A percentile compares a stretch with the other conserved stretches of the same genome.
Conservation (phyloP, 2,797 vertebrate genomes). For the Hypotaenidia philippensis region DNA sequence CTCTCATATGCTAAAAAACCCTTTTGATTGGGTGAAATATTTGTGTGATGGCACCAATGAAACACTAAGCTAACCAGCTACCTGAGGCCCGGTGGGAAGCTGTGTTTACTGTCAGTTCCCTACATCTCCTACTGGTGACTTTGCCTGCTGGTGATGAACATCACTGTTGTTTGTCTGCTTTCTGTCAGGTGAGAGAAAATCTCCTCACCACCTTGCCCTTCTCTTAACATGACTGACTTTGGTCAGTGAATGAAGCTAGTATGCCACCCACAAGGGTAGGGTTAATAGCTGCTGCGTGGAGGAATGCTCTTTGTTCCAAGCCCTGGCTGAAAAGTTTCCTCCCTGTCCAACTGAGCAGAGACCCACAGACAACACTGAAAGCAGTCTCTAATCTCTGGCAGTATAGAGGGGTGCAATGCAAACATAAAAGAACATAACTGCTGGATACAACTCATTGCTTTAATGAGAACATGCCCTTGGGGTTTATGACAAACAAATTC, state of each 20-base stretch:
- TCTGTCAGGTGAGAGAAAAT: background rate
- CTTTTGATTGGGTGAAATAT: background rate
- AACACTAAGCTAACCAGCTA: background rate
- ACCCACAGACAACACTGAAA: background rate
- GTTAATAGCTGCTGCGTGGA: background rate
- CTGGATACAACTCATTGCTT: background rate
- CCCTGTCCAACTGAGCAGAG: background rate
- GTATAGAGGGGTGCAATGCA: background rate
- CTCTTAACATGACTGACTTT: background rate
- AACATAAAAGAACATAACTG: conserved; percentile 27
- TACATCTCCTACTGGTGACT: background rate
- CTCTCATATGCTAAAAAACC: background rate
- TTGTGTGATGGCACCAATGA: background rate
- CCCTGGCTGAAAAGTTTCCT: background rate
- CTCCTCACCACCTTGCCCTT: background rate
- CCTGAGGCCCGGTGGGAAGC: background rate
- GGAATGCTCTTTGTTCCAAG: background rate
- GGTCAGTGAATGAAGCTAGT: background rate
- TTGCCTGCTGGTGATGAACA: background rate
- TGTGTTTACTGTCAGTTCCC: background rate
- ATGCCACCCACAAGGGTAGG: background rate
- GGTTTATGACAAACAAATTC: conserved; percentile 34
- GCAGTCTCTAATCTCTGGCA: background rate
- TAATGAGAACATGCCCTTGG: conserved; percentile 9
- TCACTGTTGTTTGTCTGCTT: background rate